Conservation (phyloP, 2,797 vertebrate genomes). For the Sebastolobus alascanus region DNA sequence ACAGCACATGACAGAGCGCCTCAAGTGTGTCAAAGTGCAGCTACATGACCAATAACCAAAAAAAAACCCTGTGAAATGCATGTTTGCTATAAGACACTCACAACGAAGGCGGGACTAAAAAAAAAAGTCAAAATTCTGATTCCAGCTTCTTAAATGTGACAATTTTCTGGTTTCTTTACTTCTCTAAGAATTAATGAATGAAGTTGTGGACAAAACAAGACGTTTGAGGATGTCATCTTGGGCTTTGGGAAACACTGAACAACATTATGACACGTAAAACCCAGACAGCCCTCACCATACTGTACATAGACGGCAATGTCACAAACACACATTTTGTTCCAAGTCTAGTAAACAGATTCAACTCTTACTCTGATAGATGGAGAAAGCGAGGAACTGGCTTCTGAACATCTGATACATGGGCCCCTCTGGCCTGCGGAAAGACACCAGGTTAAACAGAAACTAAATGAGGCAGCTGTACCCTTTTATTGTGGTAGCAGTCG, state of each 20-base stretch:
- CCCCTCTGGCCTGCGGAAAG: conserved; percentile 91
- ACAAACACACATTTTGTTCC: background rate
- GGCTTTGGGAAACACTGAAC: background rate
- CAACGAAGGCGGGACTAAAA: background rate
- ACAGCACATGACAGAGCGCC: background rate
- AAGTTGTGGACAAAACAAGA: no score
- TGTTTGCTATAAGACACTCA: background rate
- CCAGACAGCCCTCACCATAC: background rate
- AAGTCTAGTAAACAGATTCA: background rate
- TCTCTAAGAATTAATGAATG: no score
- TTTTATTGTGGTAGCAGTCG: background rate
- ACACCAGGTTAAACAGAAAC: conserved; percentile 10
- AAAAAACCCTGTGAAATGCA: background rate
- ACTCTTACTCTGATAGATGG: conserved; percentile 97
- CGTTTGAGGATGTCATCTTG: no score
- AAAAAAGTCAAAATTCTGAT: no score
- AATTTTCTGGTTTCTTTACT: no score
- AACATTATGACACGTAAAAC: background rate
- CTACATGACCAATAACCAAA: background rate
- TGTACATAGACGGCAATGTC: background rate
- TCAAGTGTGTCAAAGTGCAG: background rate
- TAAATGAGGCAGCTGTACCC: background rate
- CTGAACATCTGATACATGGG: conserved; percentile 97
- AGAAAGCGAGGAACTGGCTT: conserved; percentile 96
- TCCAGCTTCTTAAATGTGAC: no score